Base-by-base conservation (phyloP, 2,797 vertebrate species). In the Lacerta viridis region DNA sequence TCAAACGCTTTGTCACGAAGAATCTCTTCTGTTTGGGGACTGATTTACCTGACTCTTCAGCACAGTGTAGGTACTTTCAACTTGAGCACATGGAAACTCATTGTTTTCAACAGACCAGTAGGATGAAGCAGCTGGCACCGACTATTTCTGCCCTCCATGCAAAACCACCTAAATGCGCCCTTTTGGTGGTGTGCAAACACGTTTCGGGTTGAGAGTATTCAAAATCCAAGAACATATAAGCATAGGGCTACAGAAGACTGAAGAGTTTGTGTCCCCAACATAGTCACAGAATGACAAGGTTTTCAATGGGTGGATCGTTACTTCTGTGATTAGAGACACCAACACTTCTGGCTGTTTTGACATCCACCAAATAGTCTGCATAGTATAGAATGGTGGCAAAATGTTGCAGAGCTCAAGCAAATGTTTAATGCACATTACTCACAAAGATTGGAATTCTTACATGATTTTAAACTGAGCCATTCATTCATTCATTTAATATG, bases 211-310 rank as follows among this genome's bases (percentile, higher is more conserved):
- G 18, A 81, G 9, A 74, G 17, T 7, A 74, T 29, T 59, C 23
- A 50, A 23, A 87, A 75, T 25, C 11, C 9, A 74, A 81, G 11
- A 15, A 25, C 25, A 59, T 80, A 71, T 87, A 87, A 80, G 84
- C 64, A 59, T 29, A 83, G 43, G 75, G 10, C 43, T n/a, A 71
- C 7, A 59, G 43, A 46, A 78, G 61, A 8, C 81, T 59, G 75
- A 88, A 78, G n/a, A 11, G 43, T 59, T 5, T 59, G 17, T 71
- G 18, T 41, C 33, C 82, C 33, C 43, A 78, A 61, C 41, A 83
- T 77, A 77, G 80, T 88, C 61, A 59, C 46, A 88, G 33, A 88
- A 88, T 83, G 55, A 78, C 75, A 84, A 78, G 61, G 3, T 68
- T 77, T 88, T 68, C 66, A 78, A n/a, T 78, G 74, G 69, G 17